Base-by-base conservation (phyloP, 2,888 invertebrate species). In the Hipparchia semele region DNA sequence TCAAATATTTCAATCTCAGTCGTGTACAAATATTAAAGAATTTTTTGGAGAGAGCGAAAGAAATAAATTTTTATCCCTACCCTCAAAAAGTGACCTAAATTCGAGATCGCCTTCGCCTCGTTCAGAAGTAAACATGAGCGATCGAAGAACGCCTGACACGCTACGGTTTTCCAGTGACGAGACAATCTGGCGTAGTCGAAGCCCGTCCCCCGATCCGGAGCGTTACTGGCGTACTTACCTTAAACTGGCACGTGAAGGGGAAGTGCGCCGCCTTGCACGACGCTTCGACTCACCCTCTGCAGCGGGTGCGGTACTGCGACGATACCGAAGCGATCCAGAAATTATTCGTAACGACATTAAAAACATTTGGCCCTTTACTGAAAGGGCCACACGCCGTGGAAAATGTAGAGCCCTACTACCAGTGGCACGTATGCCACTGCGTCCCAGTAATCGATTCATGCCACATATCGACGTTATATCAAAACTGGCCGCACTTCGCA, bases 391-490 rank as follows among this genome's bases (percentile, higher is more conserved):
- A 12, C 85, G 85, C 45, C 84, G 85, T 56, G 86, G 88, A 70
- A 87, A 84, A 83, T 82, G 80, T 77, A 89, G 80, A 81, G 78
- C 93, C n/a, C 87, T 92, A 73, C 95, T 96, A 0, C 96, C 97
- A 0, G 95, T 96, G 68, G 95, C 95, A 8, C 92, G 95, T 58
- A 90, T 95, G 54, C 95, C 96, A 0, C 89, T 97, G 53, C 94
- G 95, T 54, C 92, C 95, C 0, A 95, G 95, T 71, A 96, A 97
- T 83, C 95, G 97, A 12, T 96, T 96, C 77, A 98, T 98, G 97
- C 98, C 98, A 0, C 97, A 97, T 82, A 98, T 98, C 78, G 97
- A 98, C 81, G 96, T 98, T n/a, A 98, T 98, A 80, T 98, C 98
- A 80, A 98, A 98, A 90, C 95, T 97, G 71, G 98, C 97, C 0